Evolutionary conservation across 2,797 vertebrate genomes (phyloP).

Genomic region (Parauchenoglanis ngamensis): DNA sequence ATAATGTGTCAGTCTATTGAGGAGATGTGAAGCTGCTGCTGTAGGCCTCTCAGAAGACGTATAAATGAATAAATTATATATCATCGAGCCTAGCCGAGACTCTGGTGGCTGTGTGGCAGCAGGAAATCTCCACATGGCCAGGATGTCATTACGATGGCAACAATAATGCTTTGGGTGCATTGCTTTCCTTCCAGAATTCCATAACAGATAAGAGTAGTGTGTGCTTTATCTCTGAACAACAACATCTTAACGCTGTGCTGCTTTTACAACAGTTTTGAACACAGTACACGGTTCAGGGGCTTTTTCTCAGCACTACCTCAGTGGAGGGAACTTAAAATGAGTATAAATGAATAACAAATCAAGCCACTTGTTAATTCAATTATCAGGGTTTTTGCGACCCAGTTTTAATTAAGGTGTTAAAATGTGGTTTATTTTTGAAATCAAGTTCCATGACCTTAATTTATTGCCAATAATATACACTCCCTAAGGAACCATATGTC

Average conservation of each 20-base stretch:
- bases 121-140: slow-evolving; percentile 16
- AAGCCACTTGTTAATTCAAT: slow-evolving; percentile 11
- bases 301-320: not conserved
- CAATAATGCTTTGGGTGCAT: not conserved
- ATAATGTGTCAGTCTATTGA: slow-evolving; percentile 5
- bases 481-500: slow-evolving; percentile 1
- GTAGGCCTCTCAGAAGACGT: slow-evolving; percentile 64
- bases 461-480: not conserved
- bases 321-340: not conserved
- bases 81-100: slow-evolving; percentile 59
- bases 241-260: not conserved
- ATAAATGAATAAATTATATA: slow-evolving; percentile 72
- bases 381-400: slow-evolving; percentile 6
- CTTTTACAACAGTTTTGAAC: slow-evolving; percentile 1
- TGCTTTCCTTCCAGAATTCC: slow-evolving; percentile 7
- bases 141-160: slow-evolving; percentile 18
- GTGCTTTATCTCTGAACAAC: slow-evolving; percentile 7
- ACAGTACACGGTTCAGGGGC: not conserved
- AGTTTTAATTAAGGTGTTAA: slow-evolving; percentile 8
- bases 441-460: slow-evolving; percentile 8
- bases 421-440: slow-evolving; percentile 6
- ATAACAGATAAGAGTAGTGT: slow-evolving; percentile 20
- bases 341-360: not conserved
- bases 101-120: slow-evolving; percentile 18
- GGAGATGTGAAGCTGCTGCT: slow-evolving; percentile 65